phyloP scores from a whole-genome alignment of 35 echinoderm and acorn worm genomes.

The Heliocidaris tuberculata region DNA sequence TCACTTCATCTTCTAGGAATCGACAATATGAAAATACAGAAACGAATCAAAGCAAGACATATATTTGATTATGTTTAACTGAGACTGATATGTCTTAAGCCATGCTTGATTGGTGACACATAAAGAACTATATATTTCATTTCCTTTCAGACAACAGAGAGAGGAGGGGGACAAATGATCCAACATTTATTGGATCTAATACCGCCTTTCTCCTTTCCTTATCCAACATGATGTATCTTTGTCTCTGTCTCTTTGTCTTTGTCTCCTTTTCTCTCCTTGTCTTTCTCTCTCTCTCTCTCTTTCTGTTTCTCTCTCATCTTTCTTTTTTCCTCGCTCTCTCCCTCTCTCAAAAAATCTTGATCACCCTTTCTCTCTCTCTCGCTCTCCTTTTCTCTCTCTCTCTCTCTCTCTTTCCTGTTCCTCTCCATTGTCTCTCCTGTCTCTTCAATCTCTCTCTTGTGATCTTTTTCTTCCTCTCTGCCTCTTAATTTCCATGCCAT shows the following conservation, averaged over 20 bases:
- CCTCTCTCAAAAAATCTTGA: not conserved
- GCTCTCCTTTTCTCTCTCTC: not conserved
- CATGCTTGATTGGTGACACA: not conserved
- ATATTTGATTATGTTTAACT: not conserved
- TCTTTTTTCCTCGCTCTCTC: not conserved
- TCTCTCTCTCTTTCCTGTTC: not conserved
- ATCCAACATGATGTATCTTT: not conserved
- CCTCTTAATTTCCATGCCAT: not conserved
- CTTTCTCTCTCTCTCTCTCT: not conserved
- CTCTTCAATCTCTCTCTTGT: not conserved
- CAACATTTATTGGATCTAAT: not conserved
- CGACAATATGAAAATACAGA: not conserved
- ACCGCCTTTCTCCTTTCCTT: not conserved
- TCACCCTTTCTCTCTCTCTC: not conserved
- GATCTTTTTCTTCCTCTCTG: not conserved
- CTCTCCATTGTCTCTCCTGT: not conserved
- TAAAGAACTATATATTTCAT: not conserved
- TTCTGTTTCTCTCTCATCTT: not conserved
- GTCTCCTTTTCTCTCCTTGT: not conserved
- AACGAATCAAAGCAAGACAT: not conserved
- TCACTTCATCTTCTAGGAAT: not conserved
- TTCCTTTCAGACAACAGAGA: not conserved
- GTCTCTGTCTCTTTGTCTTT: not conserved
- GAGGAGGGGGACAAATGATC: not conserved
- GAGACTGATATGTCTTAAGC: not conserved